These are phyloP conservation scores for Chelonia mydas DNA, from an alignment of 2,797 vertebrate genomes.

Conservation along the genomic window DNA sequence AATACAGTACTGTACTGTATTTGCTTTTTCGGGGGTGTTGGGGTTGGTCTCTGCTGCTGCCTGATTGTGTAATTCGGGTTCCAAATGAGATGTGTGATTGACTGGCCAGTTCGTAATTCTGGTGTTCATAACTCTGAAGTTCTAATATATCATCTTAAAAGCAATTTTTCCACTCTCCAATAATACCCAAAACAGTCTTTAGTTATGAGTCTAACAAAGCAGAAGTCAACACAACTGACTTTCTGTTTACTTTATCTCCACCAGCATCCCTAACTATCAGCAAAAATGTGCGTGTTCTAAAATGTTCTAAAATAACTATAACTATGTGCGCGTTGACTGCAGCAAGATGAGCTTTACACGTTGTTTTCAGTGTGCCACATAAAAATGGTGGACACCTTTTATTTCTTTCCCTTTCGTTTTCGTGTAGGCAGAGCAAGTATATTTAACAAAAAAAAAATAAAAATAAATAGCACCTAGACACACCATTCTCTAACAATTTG, in stretches of 20 bases:
- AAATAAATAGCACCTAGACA: not conserved
- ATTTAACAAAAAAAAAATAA: not conserved
- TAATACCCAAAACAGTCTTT: not conserved
- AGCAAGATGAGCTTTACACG: not conserved
- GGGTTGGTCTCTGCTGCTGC: too few relatives aligned
- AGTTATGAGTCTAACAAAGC: not conserved
- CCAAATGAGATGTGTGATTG: too few relatives aligned
- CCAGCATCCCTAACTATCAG: not conserved
- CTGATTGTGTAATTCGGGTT: too few relatives aligned
- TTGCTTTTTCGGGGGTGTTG: too few relatives aligned
- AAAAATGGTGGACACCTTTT: not conserved
- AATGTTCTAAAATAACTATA: not conserved
- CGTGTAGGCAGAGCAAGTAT: not conserved
- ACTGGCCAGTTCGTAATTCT: too few relatives aligned
- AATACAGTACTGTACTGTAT: too few relatives aligned
- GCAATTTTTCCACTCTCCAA: not conserved
- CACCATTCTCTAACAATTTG: not conserved
- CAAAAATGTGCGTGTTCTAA: not conserved
- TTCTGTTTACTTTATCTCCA: not conserved
- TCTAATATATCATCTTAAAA: not conserved
- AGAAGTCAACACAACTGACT: not conserved
- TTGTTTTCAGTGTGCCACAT: not conserved
- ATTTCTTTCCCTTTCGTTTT: not conserved
- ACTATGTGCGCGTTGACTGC: not conserved
- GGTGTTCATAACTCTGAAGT: too few relatives aligned